Percentiles rank a stretch among this genome's conserved stretches.
Conservation (phyloP, 2,888 invertebrate species). For the Eudasyphora cyanicolor region DNA sequence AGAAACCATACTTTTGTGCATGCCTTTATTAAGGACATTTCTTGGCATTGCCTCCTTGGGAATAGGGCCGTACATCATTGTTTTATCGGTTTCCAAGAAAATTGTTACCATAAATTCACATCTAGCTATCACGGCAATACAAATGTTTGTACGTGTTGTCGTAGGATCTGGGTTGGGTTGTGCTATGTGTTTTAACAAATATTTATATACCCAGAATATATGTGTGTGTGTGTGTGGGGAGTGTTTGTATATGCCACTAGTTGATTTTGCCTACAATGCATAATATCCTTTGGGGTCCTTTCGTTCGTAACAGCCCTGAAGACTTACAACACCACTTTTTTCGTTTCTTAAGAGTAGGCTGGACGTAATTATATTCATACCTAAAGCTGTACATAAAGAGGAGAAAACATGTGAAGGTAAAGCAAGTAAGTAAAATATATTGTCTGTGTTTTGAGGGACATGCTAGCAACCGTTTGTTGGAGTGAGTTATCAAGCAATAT, state of each 20-base stretch:
- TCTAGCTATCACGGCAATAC: slow-evolving; percentile 13
- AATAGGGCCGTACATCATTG: slow-evolving; percentile 7
- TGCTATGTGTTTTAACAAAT: no score
- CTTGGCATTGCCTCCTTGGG: neutral
- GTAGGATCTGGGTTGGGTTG: no score
- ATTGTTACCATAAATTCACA: slow-evolving; percentile 20
- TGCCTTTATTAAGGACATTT: neutral
- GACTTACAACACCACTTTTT: slow-evolving; percentile 42
- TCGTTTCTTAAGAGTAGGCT: slow-evolving; percentile 40
- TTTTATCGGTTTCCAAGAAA: slow-evolving; percentile 17
- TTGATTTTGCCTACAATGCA: slow-evolving; percentile 50
- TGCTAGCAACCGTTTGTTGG: no score
- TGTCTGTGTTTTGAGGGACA: no score
- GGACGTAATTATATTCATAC: slow-evolving; percentile 14
- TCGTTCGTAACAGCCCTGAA: slow-evolving; percentile 19
- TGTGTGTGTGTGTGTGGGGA: neutral
- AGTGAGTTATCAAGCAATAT: no score
- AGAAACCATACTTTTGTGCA: neutral
- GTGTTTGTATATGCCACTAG: slow-evolving; percentile 46
- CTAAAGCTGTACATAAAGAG: slow-evolving; percentile 29
- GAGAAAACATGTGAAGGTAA: slow-evolving; percentile 49
- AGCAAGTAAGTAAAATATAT: slow-evolving; percentile 43
- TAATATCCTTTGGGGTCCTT: slow-evolving; percentile 36
- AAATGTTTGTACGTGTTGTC: neutral
- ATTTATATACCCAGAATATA: no score